A percentile compares a stretch with the other conserved stretches of the same genome.
These are phyloP conservation scores for Zaprionus obscuricornis DNA, from an alignment of 2,888 invertebrate genomes.

Conservation along the genomic window DNA sequence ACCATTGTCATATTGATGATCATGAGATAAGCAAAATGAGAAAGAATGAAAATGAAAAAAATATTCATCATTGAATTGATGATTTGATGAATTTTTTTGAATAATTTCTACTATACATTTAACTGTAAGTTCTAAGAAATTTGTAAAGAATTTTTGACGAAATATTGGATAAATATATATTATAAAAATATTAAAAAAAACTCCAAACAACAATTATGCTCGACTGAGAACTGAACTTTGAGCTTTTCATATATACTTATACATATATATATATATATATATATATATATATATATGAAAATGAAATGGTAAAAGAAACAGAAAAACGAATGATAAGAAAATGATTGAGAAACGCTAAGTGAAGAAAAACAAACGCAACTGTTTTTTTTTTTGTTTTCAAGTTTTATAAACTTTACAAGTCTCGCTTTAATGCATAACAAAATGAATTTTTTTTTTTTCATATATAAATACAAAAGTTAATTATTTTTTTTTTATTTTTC, in stretches of 20 bases:
- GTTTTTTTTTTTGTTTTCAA: constrained; percentile 25
- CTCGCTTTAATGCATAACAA: constrained; percentile 59
- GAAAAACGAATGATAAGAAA: constrained; percentile 5
- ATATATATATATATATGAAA: constrained; percentile 18
- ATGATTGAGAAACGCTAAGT: not conserved
- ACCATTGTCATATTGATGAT: constrained; percentile 79
- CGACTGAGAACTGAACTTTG: constrained; percentile 62
- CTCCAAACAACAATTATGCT: constrained; percentile 47
- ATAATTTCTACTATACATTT: constrained; percentile 80
- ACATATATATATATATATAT: not conserved
- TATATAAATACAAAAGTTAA: constrained; percentile 42
- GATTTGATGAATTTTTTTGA: constrained; percentile 70
- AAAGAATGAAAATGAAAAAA: constrained; percentile 15
- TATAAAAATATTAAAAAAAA: constrained; percentile 62
- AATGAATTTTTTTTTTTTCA: constrained; percentile 39
- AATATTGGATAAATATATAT: constrained; percentile 79
- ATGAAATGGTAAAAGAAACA: constrained; percentile 24
- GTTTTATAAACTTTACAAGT: constrained; percentile 57
- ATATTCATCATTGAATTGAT: constrained; percentile 59
- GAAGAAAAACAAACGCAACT: constrained; percentile 20
- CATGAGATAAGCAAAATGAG: constrained; percentile 54
- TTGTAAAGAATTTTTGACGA: constrained; percentile 79
- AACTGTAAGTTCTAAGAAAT: constrained; percentile 79
- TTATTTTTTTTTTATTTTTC: constrained; percentile 33
- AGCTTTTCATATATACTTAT: constrained; percentile 44